Evolutionary conservation across 2,888 invertebrate species (phyloP), one percentile per base, ranked within the genome.

Genomic region (Polylopha cassiicola): DNA sequence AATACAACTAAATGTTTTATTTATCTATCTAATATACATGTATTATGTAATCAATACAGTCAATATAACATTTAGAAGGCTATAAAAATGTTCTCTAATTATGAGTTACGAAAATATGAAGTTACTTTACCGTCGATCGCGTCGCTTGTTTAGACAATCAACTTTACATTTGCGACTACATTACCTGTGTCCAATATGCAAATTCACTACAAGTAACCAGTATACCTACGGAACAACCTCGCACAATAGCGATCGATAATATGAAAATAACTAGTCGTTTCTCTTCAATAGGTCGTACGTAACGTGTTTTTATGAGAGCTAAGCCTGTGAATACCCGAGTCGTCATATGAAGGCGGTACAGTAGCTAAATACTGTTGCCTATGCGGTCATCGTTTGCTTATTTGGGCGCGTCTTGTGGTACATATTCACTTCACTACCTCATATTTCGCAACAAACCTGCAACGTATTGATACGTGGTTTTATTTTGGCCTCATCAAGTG

Each of bases 321-420:
- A 53, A 46, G 54, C 52, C 37, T 10, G 16, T 30, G 27, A 46
- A 33, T 36, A 33, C 23, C 28, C 29, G 29, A 33, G 30, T 39
- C 43, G 47, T 51, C 48, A 47, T 34, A 59, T 58, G 73, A 76
- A 79, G 77, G 77, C 73, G 63, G 76, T 65, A 66, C 60, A 58
- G 54, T 60, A 55, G 53, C 44, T 44, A 48, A 45, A 45, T 50
- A 46, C 17, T 37, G 55, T 56, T 49, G 52, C 53, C 58, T 64
- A 78, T 81, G 77, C 67, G 72, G 73, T 84, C 82, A 82, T 79
- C 76, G 66, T 55, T 71, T 57, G 69, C 60, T 53, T 64, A 69
- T 73, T 71, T 58, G 63, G 68, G 61, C 50, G 56, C 56, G 61
- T 53, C 61, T 47, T 58, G 53, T 58, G 49, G 55, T 32, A 15